phyloP scores from a whole-genome alignment of 1,140 invertebrate species.

The Harlomillsia oculata region DNA sequence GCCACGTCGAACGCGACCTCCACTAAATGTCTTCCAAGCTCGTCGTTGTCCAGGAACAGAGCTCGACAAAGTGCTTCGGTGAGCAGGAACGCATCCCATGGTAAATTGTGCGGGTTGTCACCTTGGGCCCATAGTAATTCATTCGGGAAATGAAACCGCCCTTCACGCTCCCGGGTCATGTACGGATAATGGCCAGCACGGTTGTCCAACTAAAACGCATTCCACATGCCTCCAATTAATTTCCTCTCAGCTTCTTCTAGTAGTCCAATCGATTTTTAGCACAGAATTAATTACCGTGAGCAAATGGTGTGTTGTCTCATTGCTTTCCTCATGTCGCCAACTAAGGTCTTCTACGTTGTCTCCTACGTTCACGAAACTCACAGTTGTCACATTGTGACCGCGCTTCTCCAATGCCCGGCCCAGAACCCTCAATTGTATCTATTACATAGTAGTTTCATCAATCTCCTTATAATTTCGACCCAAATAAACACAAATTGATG shows the following conservation, averaged over 20 bases:
- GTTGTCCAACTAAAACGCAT: slow-evolving; percentile 15
- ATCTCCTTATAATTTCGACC: neutral
- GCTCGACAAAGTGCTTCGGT: slow-evolving; percentile 18
- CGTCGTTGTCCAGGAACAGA: slow-evolving; percentile 4
- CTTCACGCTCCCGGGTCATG: slow-evolving; percentile 7
- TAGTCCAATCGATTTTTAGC: neutral
- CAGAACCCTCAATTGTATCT: slow-evolving; percentile 18
- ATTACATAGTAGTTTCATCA: neutral
- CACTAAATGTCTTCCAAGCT: neutral
- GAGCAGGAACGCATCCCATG: slow-evolving; percentile 20
- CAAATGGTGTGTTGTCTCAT: neutral
- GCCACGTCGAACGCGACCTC: slow-evolving; percentile 37
- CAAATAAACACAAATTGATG: neutral
- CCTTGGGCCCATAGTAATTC: slow-evolving; percentile 17
- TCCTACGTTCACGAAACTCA: slow-evolving; percentile 23
- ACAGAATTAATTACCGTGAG: neutral
- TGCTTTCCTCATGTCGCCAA: neutral
- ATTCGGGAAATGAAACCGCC: slow-evolving; percentile 11
- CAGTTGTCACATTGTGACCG: slow-evolving; percentile 15
- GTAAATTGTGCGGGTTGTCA: slow-evolving; percentile 12
- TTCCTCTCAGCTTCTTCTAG: neutral
- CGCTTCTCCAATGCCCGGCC: neutral
- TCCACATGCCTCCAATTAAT: neutral
- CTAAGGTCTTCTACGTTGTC: too few relatives aligned
- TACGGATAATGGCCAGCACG: slow-evolving; percentile 14